Conservation (phyloP, 2,113 vertebrate genomes). For the Chrysemys picta region DNA sequence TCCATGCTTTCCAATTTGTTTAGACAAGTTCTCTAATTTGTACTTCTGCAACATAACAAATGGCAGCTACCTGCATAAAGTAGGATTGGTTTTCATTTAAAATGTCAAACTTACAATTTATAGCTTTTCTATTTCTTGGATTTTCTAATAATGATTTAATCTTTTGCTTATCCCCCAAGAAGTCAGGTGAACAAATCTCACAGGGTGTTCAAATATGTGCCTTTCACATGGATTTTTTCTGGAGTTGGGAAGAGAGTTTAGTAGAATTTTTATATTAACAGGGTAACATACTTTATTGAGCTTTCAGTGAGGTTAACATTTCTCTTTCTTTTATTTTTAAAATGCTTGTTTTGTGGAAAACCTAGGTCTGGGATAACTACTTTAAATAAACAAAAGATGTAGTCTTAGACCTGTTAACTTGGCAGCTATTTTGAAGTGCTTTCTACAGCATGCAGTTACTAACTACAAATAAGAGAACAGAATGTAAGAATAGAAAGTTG, state of each 20-base stretch:
- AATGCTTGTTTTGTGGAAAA: slow-evolving; percentile 38
- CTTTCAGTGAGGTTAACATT: slow-evolving; percentile 58
- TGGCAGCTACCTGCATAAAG: background rate
- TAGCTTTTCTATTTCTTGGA: background rate
- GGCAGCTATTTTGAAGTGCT: slow-evolving; percentile 13
- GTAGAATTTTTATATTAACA: slow-evolving; percentile 41
- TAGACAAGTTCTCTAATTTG: background rate
- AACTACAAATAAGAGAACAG: slow-evolving; percentile 3
- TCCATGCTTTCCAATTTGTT: slow-evolving; percentile 21
- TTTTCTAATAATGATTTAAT: background rate
- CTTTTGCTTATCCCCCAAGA: slow-evolving; percentile 8
- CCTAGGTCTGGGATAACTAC: slow-evolving; percentile 27
- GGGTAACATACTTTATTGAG: slow-evolving; percentile 36
- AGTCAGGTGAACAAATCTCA: background rate
- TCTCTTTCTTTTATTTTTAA: background rate
- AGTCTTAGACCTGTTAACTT: background rate
- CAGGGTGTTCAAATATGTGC: background rate
- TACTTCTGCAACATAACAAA: background rate
- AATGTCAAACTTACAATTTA: background rate
- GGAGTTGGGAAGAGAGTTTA: background rate
- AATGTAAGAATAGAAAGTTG: background rate
- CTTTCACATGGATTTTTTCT: background rate
- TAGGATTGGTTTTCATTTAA: background rate
- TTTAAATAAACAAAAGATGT: background rate
- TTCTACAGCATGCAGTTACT: slow-evolving; percentile 14